Conservation (phyloP, 35 echinoderm and acorn worm genomes). For the Chiridota heheva region DNA sequence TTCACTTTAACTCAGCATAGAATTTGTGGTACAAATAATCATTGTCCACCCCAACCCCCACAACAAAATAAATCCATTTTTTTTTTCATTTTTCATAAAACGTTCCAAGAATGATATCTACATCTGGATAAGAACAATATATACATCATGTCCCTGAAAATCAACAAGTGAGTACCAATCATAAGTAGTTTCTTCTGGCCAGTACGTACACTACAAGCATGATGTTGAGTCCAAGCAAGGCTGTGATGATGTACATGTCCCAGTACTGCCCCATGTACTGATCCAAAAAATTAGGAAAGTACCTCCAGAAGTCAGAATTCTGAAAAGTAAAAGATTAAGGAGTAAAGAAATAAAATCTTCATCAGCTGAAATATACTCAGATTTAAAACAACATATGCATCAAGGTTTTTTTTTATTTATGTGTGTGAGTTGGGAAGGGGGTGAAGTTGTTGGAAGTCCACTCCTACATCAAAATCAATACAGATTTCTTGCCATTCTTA, state of each 20-base stretch:
- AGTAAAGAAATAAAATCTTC: neutral
- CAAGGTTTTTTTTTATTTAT: neutral
- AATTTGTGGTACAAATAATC: neutral
- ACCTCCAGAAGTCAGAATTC: conserved; percentile 55
- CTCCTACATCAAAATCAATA: neutral
- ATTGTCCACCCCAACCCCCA: neutral
- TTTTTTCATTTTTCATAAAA: neutral
- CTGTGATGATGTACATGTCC: conserved; percentile 84
- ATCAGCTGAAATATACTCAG: neutral
- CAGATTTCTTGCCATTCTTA: neutral
- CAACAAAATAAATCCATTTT: too few species aligned
- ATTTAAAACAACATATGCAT: neutral
- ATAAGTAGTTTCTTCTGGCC: conserved; percentile 73
- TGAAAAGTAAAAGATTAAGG: neutral
- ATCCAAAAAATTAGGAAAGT: conserved; percentile 43
- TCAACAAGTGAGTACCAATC: neutral
- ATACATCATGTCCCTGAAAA: neutral
- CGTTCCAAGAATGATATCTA: neutral
- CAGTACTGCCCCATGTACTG: conserved; percentile 65
- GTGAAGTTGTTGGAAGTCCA: neutral
- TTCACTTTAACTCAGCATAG: neutral
- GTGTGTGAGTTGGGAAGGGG: neutral
- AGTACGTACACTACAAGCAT: conserved; percentile 69
- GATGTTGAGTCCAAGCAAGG: conserved; percentile 74
- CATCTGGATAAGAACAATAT: neutral